These are phyloP conservation scores for Netelia inedita DNA, from an alignment of 2,888 invertebrate genomes.

Conservation along the genomic window DNA sequence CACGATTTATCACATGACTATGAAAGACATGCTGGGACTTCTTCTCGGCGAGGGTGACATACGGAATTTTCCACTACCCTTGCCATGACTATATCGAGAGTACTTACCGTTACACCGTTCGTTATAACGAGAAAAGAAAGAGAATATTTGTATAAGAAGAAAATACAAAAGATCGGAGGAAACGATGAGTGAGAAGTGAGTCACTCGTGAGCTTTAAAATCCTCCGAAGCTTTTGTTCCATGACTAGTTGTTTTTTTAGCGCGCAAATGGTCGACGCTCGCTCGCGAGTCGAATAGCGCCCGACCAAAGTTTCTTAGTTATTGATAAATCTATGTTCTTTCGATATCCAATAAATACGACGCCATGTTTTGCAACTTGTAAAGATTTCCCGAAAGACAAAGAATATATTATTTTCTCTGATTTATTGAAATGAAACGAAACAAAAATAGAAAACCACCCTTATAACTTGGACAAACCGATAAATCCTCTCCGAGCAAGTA, in stretches of 20 bases:
- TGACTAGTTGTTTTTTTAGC: not conserved
- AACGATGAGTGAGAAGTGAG: slow-evolving; percentile 26
- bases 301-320: slow-evolving; percentile 61
- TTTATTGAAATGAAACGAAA: too few relatives aligned
- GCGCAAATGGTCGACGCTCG: slow-evolving; percentile 33
- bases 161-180: slow-evolving; percentile 2
- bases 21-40: slow-evolving; percentile 78
- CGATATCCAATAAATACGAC: slow-evolving; percentile 8
- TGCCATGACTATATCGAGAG: slow-evolving; percentile 52
- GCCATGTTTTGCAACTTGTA: not conserved
- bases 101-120: slow-evolving; percentile 30
- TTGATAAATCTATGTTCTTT: slow-evolving; percentile 44
- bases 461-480: too few relatives aligned
- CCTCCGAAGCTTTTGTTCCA: slow-evolving; percentile 24
- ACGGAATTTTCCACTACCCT: slow-evolving; percentile 72
- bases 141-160: slow-evolving; percentile 1
- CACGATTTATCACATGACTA: slow-evolving; percentile 79
- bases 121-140: slow-evolving; percentile 8
- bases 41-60: slow-evolving; percentile 78
- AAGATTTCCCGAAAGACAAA: not conserved
- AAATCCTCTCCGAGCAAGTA: too few relatives aligned
- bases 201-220: slow-evolving; percentile 44
- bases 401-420: not conserved
- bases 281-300: slow-evolving; percentile 38
- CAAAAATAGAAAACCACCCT: too few relatives aligned